phyloP scores from a whole-genome alignment of 92 coral and sea anemone genomes.

The Montipora capitata region DNA sequence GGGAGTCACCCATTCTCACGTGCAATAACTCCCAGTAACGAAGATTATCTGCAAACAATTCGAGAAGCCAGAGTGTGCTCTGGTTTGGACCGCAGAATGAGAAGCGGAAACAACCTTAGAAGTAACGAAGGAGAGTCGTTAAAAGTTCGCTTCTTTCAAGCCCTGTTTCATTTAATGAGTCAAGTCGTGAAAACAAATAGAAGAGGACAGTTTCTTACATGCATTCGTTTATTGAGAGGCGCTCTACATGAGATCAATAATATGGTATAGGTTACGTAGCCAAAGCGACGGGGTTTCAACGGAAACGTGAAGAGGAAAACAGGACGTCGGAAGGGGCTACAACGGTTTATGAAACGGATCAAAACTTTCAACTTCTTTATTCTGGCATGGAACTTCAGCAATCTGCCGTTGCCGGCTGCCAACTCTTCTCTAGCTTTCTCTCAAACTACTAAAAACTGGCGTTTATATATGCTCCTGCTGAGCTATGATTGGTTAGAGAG shows the following conservation, averaged over 20 bases:
- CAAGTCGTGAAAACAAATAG: background rate
- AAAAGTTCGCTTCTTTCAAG: constrained; percentile 20
- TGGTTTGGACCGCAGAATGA: background rate
- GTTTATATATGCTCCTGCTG: too few species aligned
- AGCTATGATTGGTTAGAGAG: too few species aligned
- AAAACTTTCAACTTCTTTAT: too few species aligned
- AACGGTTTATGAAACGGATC: too few species aligned
- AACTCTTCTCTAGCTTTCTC: too few species aligned
- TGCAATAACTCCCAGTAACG: background rate
- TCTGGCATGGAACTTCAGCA: too few species aligned
- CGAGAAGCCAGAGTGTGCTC: background rate
- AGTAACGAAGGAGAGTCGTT: background rate
- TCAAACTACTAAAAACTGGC: too few species aligned
- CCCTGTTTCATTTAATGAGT: background rate
- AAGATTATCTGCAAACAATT: background rate
- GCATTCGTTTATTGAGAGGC: constrained; percentile 9
- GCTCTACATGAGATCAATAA: constrained; percentile 22
- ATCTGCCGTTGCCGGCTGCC: too few species aligned
- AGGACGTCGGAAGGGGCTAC: too few species aligned
- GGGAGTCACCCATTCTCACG: too few species aligned
- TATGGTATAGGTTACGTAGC: background rate
- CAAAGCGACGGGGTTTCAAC: background rate
- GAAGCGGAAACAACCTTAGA: background rate
- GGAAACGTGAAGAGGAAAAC: too few species aligned
- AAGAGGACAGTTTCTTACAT: constrained; percentile 3